Evolutionary conservation across 2,797 vertebrate species (phyloP).

Genomic region (Anisognathus igniventris): DNA sequence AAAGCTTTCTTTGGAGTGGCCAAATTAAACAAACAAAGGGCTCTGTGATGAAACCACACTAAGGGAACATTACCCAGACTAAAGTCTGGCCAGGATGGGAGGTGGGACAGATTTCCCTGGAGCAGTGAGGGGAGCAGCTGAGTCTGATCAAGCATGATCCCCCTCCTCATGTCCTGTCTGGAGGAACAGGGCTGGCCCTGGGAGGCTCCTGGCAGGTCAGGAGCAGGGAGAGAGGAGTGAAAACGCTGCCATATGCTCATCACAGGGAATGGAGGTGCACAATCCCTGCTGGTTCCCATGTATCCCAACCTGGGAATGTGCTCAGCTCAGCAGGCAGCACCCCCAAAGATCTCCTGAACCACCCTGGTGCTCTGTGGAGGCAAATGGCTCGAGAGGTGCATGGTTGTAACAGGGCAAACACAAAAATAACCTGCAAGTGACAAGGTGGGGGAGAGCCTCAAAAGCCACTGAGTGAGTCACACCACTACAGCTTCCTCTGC

Average conservation of each 20-base stretch:
- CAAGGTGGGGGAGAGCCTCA: conserved; percentile 16
- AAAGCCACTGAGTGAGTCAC: background rate
- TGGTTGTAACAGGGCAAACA: background rate
- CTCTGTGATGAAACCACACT: background rate
- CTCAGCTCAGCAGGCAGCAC: background rate
- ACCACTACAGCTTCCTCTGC: conserved; percentile 10
- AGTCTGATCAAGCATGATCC: background rate
- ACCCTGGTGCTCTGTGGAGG: background rate
- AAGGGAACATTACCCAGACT: background rate
- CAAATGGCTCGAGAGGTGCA: fast-evolving
- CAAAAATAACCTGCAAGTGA: background rate
- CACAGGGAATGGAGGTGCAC: background rate
- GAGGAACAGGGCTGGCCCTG: background rate
- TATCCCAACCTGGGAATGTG: fast-evolving
- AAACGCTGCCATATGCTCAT: background rate
- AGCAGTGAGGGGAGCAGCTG: background rate
- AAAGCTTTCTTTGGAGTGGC: background rate
- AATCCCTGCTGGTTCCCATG: background rate
- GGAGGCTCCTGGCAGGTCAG: background rate
- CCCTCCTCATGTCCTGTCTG: background rate
- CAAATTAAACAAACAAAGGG: background rate
- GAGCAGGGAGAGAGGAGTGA: background rate
- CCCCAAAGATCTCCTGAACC: background rate
- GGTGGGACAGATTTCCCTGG: background rate
- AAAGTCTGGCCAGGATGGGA: background rate